Base-by-base conservation (phyloP, 2,113 vertebrate species). In the Thunnus maccoyii region DNA sequence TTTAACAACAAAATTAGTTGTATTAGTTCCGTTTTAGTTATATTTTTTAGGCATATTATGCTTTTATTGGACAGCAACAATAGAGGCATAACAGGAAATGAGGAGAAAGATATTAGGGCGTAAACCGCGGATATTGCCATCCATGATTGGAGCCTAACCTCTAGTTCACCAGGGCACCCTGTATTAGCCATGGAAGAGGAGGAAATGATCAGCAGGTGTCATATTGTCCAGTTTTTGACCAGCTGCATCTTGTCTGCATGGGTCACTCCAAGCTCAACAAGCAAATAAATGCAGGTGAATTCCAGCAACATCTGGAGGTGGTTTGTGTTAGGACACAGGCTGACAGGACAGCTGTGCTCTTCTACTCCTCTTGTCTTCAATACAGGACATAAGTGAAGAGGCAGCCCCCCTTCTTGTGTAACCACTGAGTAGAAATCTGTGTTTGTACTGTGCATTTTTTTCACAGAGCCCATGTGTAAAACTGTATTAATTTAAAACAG, bases 271-370 rank as follows among this genome's bases (percentile, higher is more conserved):
- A 16, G 25, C 50, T 56, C 4, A 22, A 9, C 47, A 17, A 47
- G 36, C 9, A 56, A 51, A 9, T 46, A 16, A 60, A 70, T 20
- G 25, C 83, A 77, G 78, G 68, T 78, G 20, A 50, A 47, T 63
- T n/a, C 64, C 56, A 46, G 41, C 51, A 66, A 72, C 72, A 83
- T 73, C 80, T 72, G 81, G 72, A 72, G 46, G 67, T 11, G 51
- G 47, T 66, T 32, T 74, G 44, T 2, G 7, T 18, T 1, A 2
- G 3, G 55, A 27, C 13, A 11, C 11, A 11, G 46, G 14, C n/a
- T 65, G 55, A 48, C 36, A n/a, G 52, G 13, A 50, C 72, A 85
- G 72, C 66, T 76, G 82, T 50, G 54, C 44, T 70, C 71, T 52
- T 47, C 18, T 54, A 36, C 32, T 46, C 18, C 36, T 15, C 44